A percentile compares a stretch with the other conserved stretches of the same genome.
Evolutionary conservation across 2,888 invertebrate species (phyloP).

Genomic region (Pandemis cinnamomeana): DNA sequence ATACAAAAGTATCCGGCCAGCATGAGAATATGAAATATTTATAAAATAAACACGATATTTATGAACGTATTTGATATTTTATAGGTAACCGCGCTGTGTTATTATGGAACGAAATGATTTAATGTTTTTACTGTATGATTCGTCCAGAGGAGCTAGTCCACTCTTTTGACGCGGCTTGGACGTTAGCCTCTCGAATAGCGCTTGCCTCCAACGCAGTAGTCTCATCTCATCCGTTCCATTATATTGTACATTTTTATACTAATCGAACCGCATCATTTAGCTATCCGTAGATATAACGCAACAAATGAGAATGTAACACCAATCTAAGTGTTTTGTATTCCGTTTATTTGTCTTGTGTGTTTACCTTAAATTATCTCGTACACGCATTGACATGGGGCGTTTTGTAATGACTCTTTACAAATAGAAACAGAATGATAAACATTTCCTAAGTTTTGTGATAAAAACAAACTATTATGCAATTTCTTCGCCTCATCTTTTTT

Average conservation of each 20-base stretch:
- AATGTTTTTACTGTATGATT: constrained; percentile 34
- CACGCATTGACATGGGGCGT: background rate
- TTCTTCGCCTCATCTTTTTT: constrained; percentile 25
- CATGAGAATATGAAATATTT: constrained; percentile 49
- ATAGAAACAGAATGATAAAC: constrained; percentile 22
- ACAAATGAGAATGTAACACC: constrained; percentile 59
- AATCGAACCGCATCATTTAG: constrained; percentile 61
- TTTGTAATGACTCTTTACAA: constrained; percentile 28
- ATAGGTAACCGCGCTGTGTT: constrained; percentile 45
- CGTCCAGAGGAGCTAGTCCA: constrained; percentile 57
- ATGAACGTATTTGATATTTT: constrained; percentile 52
- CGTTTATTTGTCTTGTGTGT: constrained; percentile 26
- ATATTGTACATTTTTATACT: constrained; percentile 59
- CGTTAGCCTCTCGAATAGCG: constrained; percentile 51
- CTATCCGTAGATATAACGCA: constrained; percentile 40
- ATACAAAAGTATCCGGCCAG: constrained; percentile 74
- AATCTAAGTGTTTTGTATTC: constrained; percentile 57
- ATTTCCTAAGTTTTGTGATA: background rate
- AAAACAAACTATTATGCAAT: constrained; percentile 28
- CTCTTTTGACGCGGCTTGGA: constrained; percentile 62
- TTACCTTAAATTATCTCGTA: constrained; percentile 12
- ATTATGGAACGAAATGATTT: constrained; percentile 52
- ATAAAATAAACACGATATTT: constrained; percentile 52
- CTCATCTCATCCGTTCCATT: constrained; percentile 77
- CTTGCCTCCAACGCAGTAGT: constrained; percentile 64